These are phyloP conservation scores for Onychostruthus taczanowskii DNA, from an alignment of 2,113 vertebrate species.

Conservation along the genomic window DNA sequence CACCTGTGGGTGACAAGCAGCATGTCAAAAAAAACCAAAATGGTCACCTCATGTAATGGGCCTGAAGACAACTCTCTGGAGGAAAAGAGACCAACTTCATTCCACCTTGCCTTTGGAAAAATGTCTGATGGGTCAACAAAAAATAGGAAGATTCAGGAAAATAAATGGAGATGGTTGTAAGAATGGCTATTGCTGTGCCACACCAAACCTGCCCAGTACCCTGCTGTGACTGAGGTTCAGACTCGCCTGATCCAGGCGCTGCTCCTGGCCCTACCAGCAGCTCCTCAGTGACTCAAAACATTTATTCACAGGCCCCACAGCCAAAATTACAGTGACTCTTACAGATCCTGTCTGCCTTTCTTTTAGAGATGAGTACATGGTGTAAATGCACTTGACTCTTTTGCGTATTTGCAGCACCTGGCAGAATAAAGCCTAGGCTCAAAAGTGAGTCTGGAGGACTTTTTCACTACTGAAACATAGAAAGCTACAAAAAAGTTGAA, in stretches of 20 bases:
- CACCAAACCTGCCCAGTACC: neutral
- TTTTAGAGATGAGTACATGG: neutral
- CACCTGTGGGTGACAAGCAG: constrained; percentile 56
- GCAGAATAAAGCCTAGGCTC: neutral
- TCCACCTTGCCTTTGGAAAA: neutral
- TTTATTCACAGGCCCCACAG: neutral
- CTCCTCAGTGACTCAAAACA: neutral
- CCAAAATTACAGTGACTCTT: neutral
- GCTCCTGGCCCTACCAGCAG: neutral
- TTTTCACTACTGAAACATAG: neutral
- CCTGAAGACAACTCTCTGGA: neutral
- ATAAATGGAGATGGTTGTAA: neutral
- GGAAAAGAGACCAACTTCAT: neutral
- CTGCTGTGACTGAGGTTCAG: neutral
- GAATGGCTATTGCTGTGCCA: neutral
- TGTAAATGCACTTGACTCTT: neutral
- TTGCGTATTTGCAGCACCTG: neutral
- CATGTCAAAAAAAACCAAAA: neutral
- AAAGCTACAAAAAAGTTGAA: neutral
- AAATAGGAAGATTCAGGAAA: neutral
- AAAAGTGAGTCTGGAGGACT: neutral
- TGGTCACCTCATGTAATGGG: neutral
- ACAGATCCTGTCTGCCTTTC: neutral
- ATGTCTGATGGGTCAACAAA: neutral
- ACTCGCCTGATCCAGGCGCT: neutral